Evolutionary conservation across 2,888 invertebrate species (phyloP).

Genomic region (Deroplatys truncata): DNA sequence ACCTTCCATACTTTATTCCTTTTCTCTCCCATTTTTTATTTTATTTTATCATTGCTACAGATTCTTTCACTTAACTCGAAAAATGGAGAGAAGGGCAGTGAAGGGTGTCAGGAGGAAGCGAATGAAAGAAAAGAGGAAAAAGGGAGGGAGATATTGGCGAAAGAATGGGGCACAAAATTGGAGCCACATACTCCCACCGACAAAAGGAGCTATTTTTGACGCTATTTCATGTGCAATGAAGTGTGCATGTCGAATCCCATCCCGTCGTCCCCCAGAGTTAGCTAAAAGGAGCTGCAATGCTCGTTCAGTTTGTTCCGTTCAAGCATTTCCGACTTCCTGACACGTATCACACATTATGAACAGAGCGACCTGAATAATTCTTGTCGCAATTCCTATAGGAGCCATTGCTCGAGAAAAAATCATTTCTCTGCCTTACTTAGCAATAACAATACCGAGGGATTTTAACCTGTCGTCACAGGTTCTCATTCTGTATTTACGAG

Average conservation of each 20-base stretch:
- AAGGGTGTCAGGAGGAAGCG: neutral
- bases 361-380: neutral
- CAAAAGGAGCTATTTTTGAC: slow-evolving; percentile 28
- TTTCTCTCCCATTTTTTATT: neutral
- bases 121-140: slow-evolving; percentile 14
- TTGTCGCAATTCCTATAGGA: neutral
- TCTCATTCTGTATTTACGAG: too few relatives aligned
- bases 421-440: too few relatives aligned
- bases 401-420: too few relatives aligned
- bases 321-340: neutral
- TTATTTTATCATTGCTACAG: slow-evolving; percentile 23
- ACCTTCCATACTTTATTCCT: neutral
- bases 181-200: slow-evolving; percentile 22
- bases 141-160: neutral
- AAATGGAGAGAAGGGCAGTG: slow-evolving; percentile 10
- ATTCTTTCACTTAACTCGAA: slow-evolving; percentile 23
- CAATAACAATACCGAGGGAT: too few relatives aligned
- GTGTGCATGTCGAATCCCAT: slow-evolving; percentile 19
- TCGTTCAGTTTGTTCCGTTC: neutral
- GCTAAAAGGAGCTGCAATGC: neutral
- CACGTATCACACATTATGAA: neutral
- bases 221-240: slow-evolving; percentile 28
- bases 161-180: slow-evolving; percentile 22
- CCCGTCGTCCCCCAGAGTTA: neutral
- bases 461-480: too few relatives aligned